These are phyloP conservation scores for Melanotaenia pygmaea DNA, from an alignment of 2,797 vertebrate genomes.

Conservation along the genomic window DNA sequence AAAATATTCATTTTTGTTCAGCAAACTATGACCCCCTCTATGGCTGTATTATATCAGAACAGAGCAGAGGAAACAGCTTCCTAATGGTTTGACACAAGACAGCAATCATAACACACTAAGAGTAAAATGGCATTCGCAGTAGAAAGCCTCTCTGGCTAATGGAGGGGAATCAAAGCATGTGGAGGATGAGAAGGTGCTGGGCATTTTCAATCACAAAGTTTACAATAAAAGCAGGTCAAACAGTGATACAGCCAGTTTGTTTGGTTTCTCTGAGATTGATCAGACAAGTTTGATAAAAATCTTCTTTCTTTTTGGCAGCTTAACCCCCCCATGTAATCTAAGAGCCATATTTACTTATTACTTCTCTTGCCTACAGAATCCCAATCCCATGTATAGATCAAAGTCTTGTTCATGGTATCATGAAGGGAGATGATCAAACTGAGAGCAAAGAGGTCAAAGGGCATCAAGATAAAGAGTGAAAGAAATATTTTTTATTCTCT, in stretches of 20 bases:
- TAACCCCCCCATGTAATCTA: no score
- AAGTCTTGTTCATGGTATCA: constrained; percentile 1
- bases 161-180: constrained; percentile 15
- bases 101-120: constrained; percentile 26
- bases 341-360: no score
- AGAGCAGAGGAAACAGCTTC: constrained; percentile 11
- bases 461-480: background rate
- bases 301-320: no score
- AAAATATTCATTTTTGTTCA: constrained; percentile 11
- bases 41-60: constrained; percentile 13
- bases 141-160: constrained; percentile 24
- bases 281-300: no score
- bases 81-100: constrained; percentile 27
- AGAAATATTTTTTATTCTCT: background rate
- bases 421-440: background rate
- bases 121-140: constrained; percentile 30
- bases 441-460: background rate
- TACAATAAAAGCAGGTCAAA: background rate
- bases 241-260: no score
- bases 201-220: background rate
- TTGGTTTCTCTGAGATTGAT: no score
- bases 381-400: background rate
- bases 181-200: background rate
- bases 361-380: no score
- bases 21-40: constrained; percentile 15